phyloP scores from a whole-genome alignment of 2,888 invertebrate species.

The Ophioninae sp. region DNA sequence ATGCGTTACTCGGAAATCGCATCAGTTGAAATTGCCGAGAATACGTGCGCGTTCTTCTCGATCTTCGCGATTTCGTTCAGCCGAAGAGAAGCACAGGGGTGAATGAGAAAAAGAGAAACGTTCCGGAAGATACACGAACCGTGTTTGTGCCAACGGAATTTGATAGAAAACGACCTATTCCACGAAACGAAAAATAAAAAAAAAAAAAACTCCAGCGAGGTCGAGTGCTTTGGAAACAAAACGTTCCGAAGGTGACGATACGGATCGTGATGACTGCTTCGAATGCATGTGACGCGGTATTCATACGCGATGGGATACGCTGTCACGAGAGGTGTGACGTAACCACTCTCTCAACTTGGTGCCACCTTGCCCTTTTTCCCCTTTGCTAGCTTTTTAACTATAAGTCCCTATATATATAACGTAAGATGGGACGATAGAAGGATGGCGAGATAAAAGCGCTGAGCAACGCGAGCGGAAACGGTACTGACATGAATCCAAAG shows the following conservation, averaged over 20 bases:
- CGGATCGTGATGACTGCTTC: conserved; percentile 39
- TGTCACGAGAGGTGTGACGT: conserved; percentile 6
- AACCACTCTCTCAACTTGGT: not conserved
- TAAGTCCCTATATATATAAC: conserved; percentile 17
- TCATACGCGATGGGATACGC: not conserved
- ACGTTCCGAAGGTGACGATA: not conserved
- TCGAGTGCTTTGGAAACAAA: not conserved
- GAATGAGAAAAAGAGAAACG: not conserved
- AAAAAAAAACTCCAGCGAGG: conserved; percentile 14
- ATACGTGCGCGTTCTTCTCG: conserved; percentile 33
- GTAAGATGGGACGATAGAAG: conserved; percentile 40
- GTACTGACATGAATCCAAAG: conserved; percentile 71
- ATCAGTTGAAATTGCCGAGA: conserved; percentile 48
- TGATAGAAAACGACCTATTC: conserved; percentile 35
- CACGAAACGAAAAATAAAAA: conserved; percentile 26
- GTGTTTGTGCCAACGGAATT: conserved; percentile 24
- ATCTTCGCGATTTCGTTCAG: conserved; percentile 40
- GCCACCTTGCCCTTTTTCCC: not conserved
- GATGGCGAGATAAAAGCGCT: conserved; percentile 51
- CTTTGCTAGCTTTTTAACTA: not conserved
- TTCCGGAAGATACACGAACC: conserved; percentile 37
- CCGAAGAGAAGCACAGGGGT: not conserved
- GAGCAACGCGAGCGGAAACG: conserved; percentile 33
- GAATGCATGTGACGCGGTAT: conserved; percentile 25
- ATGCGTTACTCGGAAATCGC: conserved; percentile 47